Evolutionary conservation across 2,797 vertebrate genomes (phyloP), one percentile per base, ranked within the genome.

Genomic region (Knipowitschia caucasica): DNA sequence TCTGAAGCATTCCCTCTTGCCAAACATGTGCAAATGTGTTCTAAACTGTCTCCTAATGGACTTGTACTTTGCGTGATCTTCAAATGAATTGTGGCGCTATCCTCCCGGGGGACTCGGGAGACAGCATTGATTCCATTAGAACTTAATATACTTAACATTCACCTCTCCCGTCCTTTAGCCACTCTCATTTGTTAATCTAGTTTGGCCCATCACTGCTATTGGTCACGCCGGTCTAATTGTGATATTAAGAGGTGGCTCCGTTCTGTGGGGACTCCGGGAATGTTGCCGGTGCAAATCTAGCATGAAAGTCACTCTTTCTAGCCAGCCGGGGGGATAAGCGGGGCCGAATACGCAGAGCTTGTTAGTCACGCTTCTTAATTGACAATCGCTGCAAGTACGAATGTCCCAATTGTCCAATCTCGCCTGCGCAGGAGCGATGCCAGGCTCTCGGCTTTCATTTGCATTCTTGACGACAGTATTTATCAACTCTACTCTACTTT

Each of bases 231-330:
- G 60, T 50, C 58, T 78, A 75, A 80, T 75, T 79, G 73, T 69
- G 64, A 77, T 79, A 81, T 84, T 76, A 77, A 50, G 63, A 72
- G 60, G 64, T 42, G 36, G 65, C 71, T 77, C 25, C 58, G 69
- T 75, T 82, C 72, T 76, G 62, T 25, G 54, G 81, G 46, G 73
- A 82, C 77, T 71, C 68, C 61, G 25, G 61, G 64, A 82, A 81
- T 73, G 78, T 75, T 63, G 38, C 45, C 4, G 21, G 51, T 51
- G 30, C 62, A 81, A 82, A 86, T 76, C 67, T 25, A 31, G 69
- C 73, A 59, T 88, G 82, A 88, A 87, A 87, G 85, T 86, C 84
- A 86, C 73, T 70, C 30, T n/a, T n/a, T n/a, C n/a, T n/a, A 62
- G 68, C 52, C 56, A 14, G 18, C 38, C 54, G 18, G 68, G 64